Base-by-base conservation (phyloP, 64 coral and sea anemone species). In the Cladopsammia gracilis region DNA sequence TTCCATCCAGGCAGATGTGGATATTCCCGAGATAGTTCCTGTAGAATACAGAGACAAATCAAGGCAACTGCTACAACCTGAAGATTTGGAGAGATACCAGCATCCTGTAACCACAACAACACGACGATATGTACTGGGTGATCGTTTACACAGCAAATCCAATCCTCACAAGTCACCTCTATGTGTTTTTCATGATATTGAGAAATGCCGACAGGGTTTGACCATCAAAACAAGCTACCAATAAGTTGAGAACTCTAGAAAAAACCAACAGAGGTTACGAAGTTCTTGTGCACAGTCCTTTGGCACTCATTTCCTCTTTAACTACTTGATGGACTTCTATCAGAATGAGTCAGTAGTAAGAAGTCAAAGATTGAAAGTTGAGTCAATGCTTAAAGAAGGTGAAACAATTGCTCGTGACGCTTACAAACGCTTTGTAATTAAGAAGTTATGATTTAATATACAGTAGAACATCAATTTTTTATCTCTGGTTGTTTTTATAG, bases 281-380 rank as follows among this genome's bases (percentile, higher is more conserved):
- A 83, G 79, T 26, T 43, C 79, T 4, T 42, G 22, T 4, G 43
- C 44, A 15, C 79, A 83, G 58, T 83, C 79, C 8, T 82, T 91
- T 72, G 1, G 15, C 3, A 62, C 80, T 1, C 89, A 91, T 19
- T 91, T 72, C 58, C 6, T 58, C 0, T 91, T 82, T 22, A 92
- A 86, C 24, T 92, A 50, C 20, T 50, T 93, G 7, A 93, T 93
- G 91, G 82, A 87, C 58, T 82, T 16, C 34, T 80, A 91, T 50
- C 62, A 70, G 15, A 68, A 90, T 70, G 75, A 78, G 22, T 2
- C 14, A 68, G 67, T 89, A 5, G 65, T 86, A 15, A 7, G 22
- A 4, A 68, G 25, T 24, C 65, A 68, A 68, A 5, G 20, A 5
- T 24, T 7, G 15, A 24, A 68, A 24, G 6, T 68, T 23, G 20